Conservation (phyloP, 2,113 vertebrate species). For the Leptodactylus fuscus region DNA sequence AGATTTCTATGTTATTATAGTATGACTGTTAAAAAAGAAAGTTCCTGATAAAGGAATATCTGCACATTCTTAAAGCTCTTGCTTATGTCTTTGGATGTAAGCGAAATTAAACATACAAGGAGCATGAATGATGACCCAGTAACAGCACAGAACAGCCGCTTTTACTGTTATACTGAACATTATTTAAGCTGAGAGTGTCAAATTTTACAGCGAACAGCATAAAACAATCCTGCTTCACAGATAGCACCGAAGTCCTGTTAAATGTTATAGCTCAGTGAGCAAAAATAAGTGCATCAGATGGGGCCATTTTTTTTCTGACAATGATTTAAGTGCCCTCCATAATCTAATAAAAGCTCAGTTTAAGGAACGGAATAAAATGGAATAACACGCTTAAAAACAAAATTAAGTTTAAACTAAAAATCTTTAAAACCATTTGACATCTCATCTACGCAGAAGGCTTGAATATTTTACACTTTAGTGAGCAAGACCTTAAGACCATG, state of each 20-base stretch:
- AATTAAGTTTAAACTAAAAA: slow-evolving; percentile 10
- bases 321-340: slow-evolving; percentile 46
- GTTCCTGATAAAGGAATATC: neutral
- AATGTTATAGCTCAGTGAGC: slow-evolving; percentile 10
- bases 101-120: slow-evolving; percentile 22
- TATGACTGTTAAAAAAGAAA: too few relatives aligned
- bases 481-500: slow-evolving; percentile 44
- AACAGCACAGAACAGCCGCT: slow-evolving; percentile 3
- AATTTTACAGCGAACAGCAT: slow-evolving; percentile 41
- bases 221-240: slow-evolving; percentile 56
- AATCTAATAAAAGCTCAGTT: slow-evolving; percentile 27
- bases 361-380: slow-evolving; percentile 36
- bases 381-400: slow-evolving; percentile 6
- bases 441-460: slow-evolving; percentile 13
- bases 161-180: slow-evolving; percentile 14
- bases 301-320: slow-evolving; percentile 48
- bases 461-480: slow-evolving; percentile 52
- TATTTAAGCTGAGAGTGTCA: slow-evolving; percentile 50
- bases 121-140: slow-evolving; percentile 23
- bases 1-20: neutral
- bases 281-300: slow-evolving; percentile 48
- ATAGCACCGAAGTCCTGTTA: neutral
- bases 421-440: slow-evolving; percentile 41
- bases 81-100: neutral
- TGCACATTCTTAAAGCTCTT: neutral